Conservation (phyloP, 2,113 vertebrate genomes). For the Promerops cafer region DNA sequence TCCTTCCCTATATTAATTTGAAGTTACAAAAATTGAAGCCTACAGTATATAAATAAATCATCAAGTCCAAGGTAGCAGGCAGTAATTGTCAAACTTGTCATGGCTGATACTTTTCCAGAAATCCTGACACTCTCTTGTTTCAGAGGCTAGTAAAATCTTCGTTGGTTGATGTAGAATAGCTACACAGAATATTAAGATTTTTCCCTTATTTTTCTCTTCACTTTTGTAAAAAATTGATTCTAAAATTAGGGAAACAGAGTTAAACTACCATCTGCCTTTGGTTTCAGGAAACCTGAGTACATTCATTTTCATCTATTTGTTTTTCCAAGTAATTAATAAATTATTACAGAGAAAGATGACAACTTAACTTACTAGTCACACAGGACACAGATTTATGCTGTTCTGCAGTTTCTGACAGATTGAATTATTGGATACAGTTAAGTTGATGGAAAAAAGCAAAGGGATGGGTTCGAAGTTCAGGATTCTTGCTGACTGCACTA, state of each 20-base stretch:
- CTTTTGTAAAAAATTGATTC: not conserved
- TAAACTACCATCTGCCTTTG: not conserved
- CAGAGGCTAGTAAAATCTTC: not conserved
- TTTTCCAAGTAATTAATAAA: conserved; percentile 18
- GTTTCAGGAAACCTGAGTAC: not conserved
- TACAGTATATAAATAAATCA: not conserved
- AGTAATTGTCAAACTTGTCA: not conserved
- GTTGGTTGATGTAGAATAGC: not conserved
- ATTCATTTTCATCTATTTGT: conserved; percentile 16
- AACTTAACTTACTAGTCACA: not conserved
- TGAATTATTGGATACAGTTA: not conserved
- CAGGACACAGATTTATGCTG: not conserved
- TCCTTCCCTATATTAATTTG: not conserved
- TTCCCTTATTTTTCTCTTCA: not conserved
- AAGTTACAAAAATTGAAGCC: not conserved
- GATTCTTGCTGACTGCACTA: conserved; percentile 1
- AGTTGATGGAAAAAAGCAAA: not conserved
- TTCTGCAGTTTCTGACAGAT: not conserved
- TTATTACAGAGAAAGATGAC: not conserved
- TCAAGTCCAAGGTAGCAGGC: not conserved
- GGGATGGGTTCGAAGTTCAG: not conserved
- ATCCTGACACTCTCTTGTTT: not conserved
- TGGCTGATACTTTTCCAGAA: not conserved
- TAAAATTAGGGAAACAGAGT: not conserved
- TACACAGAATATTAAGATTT: not conserved